Conservation (phyloP, 1,140 invertebrate species). For the Plectrocnemia conspersa region DNA sequence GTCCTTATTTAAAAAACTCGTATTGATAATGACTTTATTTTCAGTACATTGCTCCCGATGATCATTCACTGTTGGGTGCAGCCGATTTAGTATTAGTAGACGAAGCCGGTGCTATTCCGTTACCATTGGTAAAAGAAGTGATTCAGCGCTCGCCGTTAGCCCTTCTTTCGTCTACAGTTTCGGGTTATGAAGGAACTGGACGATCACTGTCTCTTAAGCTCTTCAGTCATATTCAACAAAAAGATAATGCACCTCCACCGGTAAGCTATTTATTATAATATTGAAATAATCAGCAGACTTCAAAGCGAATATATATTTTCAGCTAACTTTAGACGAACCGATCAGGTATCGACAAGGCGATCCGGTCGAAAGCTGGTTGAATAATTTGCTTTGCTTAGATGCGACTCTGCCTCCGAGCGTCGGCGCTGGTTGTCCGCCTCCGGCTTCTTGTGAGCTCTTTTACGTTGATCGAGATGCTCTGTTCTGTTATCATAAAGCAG, state of each 20-base stretch:
- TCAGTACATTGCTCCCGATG: slow-evolving; percentile 91
- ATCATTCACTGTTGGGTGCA: slow-evolving; percentile 83
- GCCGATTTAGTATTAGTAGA: slow-evolving; percentile 96
- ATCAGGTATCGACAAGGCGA: slow-evolving; percentile 91
- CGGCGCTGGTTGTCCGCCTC: slow-evolving; percentile 77
- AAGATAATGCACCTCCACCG: slow-evolving; percentile 53
- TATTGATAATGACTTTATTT: slow-evolving; percentile 34
- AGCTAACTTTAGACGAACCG: slow-evolving; percentile 84
- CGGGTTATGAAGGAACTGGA: slow-evolving; percentile 98
- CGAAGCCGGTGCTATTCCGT: slow-evolving; percentile 97
- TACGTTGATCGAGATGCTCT: slow-evolving; percentile 91
- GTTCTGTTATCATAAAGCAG: slow-evolving; percentile 95
- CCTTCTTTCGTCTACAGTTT: slow-evolving; percentile 95
- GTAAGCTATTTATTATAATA: slow-evolving; percentile 36
- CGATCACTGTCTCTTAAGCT: slow-evolving; percentile 93
- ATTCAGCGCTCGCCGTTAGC: slow-evolving; percentile 91
- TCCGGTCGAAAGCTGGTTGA: slow-evolving; percentile 88
- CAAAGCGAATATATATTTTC: slow-evolving; percentile 26
- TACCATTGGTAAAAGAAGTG: slow-evolving; percentile 87
- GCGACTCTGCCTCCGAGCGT: slow-evolving; percentile 61
- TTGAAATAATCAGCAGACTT: background rate
- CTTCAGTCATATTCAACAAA: slow-evolving; percentile 76
- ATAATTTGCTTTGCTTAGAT: slow-evolving; percentile 88
- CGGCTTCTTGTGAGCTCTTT: slow-evolving; percentile 85
- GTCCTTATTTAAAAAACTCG: slow-evolving; percentile 9